These are phyloP conservation scores for Sanderia malayensis DNA, from an alignment of 30 jellyfish, hydroid and myxozoan genomes.

Conservation along the genomic window DNA sequence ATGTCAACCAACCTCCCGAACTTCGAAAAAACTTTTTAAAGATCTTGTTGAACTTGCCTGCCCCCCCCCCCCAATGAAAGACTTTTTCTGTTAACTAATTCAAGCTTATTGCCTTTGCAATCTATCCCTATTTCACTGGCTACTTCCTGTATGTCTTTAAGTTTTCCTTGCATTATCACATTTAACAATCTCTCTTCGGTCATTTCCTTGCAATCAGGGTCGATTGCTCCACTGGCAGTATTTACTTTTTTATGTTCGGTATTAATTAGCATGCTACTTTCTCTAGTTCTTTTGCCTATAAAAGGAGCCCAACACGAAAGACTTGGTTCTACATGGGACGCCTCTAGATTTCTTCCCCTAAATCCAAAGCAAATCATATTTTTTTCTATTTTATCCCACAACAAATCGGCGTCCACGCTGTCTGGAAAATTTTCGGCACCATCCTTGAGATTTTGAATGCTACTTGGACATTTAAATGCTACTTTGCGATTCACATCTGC, in stretches of 20 bases:
- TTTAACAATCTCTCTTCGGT: slow-evolving; percentile 13
- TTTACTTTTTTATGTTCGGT: slow-evolving; percentile 31
- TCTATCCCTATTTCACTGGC: slow-evolving; percentile 7
- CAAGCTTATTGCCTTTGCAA: slow-evolving; percentile 8
- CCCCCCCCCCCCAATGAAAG: no score
- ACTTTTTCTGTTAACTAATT: slow-evolving; percentile 22
- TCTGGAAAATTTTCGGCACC: slow-evolving; percentile 1
- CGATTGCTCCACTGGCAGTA: background rate
- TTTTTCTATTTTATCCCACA: slow-evolving; percentile 43
- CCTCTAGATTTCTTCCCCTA: background rate
- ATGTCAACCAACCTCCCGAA: slow-evolving; percentile 36
- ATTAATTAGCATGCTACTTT: slow-evolving; percentile 7
- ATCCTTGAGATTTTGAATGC: background rate
- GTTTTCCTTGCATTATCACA: background rate
- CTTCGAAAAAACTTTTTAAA: slow-evolving; percentile 16
- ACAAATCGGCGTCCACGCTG: slow-evolving; percentile 10
- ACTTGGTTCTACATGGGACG: slow-evolving; percentile 16
- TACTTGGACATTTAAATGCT: slow-evolving; percentile 29
- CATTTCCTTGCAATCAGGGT: slow-evolving; percentile 19
- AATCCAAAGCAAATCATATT: slow-evolving; percentile 21
- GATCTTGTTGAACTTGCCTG: no score
- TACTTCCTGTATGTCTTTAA: background rate
- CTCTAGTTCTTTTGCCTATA: slow-evolving; percentile 13
- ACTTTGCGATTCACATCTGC: slow-evolving; percentile 63
- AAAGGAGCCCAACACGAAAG: slow-evolving; percentile 52